Conservation (phyloP, 2,797 vertebrate species). For the Ceryle rudis region DNA sequence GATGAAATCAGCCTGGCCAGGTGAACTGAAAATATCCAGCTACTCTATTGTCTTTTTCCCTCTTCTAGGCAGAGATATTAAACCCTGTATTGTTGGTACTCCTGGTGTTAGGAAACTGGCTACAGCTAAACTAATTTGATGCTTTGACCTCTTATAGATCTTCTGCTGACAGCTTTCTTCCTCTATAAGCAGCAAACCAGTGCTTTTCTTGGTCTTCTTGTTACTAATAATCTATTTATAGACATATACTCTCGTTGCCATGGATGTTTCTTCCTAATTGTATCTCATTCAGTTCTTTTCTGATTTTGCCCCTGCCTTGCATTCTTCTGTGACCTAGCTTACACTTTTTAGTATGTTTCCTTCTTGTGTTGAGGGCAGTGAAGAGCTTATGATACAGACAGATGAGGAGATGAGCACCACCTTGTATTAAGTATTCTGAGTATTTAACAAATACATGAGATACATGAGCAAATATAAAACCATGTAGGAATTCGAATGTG, state of each 20-base stretch:
- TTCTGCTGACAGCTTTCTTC: background rate
- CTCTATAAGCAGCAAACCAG: background rate
- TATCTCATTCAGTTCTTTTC: background rate
- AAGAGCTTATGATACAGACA: background rate
- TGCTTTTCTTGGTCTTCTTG: background rate
- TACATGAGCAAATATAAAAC: background rate
- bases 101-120: background rate
- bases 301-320: background rate
- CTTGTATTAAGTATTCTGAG: background rate
- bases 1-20: background rate
- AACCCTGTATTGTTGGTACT: background rate
- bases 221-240: background rate
- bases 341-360: background rate
- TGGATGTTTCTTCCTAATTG: background rate
- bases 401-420: background rate
- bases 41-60: background rate
- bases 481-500: background rate
- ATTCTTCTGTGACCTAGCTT: background rate
- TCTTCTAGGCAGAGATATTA: background rate
- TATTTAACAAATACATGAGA: background rate
- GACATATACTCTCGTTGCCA: background rate
- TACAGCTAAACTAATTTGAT: background rate
- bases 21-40: background rate
- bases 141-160: background rate
- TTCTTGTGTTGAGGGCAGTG: background rate